A percentile compares a stretch with the other conserved stretches of the same genome.
Conservation (phyloP, 2,113 vertebrate species). For the Rhagologus leucostigma region DNA sequence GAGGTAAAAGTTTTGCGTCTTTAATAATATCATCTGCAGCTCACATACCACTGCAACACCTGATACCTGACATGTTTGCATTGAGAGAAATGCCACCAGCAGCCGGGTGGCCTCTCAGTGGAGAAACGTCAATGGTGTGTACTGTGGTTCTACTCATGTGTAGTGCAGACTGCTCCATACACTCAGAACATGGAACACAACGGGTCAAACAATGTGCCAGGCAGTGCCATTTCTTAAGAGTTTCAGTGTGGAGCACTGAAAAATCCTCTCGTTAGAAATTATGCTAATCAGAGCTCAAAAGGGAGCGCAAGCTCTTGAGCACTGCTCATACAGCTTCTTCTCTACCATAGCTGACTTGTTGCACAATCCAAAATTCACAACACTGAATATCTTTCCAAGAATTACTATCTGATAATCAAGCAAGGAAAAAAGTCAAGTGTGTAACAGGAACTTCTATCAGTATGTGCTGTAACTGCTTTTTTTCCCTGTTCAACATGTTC, state of each 20-base stretch:
- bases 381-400: background rate
- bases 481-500: background rate
- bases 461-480: background rate
- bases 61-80: background rate
- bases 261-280: background rate
- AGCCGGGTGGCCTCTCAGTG: background rate
- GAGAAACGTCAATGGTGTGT: background rate
- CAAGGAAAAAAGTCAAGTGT: background rate
- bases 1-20: background rate
- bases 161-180: background rate
- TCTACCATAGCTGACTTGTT: background rate
- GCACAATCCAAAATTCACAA: background rate
- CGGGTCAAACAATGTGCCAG: background rate
- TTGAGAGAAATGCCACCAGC: background rate
- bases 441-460: background rate
- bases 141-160: accelerated
- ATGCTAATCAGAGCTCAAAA: background rate
- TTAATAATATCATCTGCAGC: background rate
- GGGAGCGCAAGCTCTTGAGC: background rate
- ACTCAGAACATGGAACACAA: background rate
- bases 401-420: background rate
- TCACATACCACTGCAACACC: background rate
- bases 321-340: background rate
- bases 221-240: background rate
- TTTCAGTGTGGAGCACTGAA: background rate